phyloP scores from a whole-genome alignment of 2,797 vertebrate genomes.

The Avahi laniger region DNA sequence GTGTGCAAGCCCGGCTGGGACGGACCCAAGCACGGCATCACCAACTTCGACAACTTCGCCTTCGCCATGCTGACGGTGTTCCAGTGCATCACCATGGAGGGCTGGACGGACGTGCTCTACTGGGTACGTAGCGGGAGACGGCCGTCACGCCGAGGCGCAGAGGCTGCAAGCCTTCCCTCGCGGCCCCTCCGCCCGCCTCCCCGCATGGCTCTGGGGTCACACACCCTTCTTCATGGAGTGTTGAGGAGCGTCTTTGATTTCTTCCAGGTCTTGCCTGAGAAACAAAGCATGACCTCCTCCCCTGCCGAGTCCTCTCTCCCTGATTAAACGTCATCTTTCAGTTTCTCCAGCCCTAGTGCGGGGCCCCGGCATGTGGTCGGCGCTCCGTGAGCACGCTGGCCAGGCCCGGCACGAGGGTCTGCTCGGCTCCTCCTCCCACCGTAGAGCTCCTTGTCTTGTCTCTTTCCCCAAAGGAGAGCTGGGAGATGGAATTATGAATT shows the following conservation, averaged over 20 bases:
- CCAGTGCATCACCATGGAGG: slow-evolving; percentile 99
- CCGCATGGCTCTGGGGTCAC: background rate
- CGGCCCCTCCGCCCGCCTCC: background rate
- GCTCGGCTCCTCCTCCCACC: background rate
- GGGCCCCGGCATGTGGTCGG: fast-evolving
- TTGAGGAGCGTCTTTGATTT: slow-evolving; percentile 10
- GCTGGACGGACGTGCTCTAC: slow-evolving; percentile 97
- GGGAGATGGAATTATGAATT: background rate
- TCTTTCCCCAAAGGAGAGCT: background rate
- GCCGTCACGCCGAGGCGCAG: fast-evolving
- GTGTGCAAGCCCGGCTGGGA: slow-evolving; percentile 93
- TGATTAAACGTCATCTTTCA: background rate
- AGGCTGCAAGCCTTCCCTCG: fast-evolving
- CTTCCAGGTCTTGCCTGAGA: slow-evolving; percentile 30
- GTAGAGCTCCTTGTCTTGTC: background rate
- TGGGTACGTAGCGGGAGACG: slow-evolving; percentile 89
- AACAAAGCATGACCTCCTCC: background rate
- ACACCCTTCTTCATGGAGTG: background rate
- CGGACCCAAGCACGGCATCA: slow-evolving; percentile 97
- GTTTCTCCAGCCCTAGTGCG: background rate
- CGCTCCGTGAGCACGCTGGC: background rate
- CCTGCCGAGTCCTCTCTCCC: background rate
- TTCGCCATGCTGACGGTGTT: slow-evolving; percentile 99
- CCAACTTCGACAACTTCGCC: slow-evolving; percentile 99
- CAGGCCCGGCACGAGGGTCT: background rate